Evolutionary conservation across 2,113 vertebrate genomes (phyloP).

Genomic region (Hiodon alosoides): DNA sequence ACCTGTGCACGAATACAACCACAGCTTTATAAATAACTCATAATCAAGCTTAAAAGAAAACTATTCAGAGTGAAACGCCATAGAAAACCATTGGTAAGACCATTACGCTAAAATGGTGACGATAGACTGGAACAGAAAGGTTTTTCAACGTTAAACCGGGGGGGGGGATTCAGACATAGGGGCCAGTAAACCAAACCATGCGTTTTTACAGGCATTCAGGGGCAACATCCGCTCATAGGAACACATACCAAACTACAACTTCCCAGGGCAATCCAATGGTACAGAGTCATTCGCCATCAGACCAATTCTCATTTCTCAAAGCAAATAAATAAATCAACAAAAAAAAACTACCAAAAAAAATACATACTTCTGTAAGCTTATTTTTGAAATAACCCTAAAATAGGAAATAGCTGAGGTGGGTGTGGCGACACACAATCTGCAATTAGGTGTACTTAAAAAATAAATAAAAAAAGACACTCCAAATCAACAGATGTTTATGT

Average conservation of each 20-base stretch:
- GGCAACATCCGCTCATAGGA: too few species aligned
- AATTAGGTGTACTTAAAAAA: background rate
- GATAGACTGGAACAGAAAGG: background rate
- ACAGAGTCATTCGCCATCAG: too few species aligned
- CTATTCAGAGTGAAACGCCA: background rate
- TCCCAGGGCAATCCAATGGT: too few species aligned
- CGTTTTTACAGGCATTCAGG: too few species aligned
- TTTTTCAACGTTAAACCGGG: slow-evolving; percentile 1
- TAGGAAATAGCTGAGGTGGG: background rate
- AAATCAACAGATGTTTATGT: too few species aligned
- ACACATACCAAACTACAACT: too few species aligned
- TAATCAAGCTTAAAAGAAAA: background rate
- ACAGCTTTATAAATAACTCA: background rate
- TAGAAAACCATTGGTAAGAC: background rate
- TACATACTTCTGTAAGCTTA: too few species aligned
- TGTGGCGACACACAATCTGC: background rate
- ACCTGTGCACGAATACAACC: background rate
- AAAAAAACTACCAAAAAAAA: background rate
- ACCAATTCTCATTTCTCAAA: background rate
- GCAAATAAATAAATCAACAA: background rate
- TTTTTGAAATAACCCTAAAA: background rate
- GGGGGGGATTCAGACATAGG: background rate
- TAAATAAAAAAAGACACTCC: background rate
- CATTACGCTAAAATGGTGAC: slow-evolving; percentile 9
- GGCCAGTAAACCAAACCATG: slow-evolving; percentile 2